Evolutionary conservation across 1,140 invertebrate species (phyloP), one percentile per base, ranked within the genome.

Genomic region (Zophobas atratus): DNA sequence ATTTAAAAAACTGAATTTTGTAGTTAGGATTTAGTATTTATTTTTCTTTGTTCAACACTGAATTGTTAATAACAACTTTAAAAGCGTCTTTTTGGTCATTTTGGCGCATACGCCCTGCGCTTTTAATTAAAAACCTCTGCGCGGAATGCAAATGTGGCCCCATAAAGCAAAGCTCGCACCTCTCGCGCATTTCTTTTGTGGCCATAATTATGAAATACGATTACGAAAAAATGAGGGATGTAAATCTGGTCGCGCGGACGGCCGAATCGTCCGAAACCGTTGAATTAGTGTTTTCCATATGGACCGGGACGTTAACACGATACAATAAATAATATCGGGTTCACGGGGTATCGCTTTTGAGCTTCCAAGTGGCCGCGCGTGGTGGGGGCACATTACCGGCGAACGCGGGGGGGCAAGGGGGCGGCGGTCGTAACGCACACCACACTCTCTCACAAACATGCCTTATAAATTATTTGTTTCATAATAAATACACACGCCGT

Each of bases 221-320:
- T 74, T 51, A 55, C n/a, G 75, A 55, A 77, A 77, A 77, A 73
- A 79, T 76, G 53, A 76, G 73, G 63, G 70, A 79, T 79, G 78
- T 67, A 77, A 78, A 78, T 72, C 60, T 41, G 38, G 38, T 32
- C n/a, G 38, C 33, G 60, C 60, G 20, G 60, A 67, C 60, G 60
- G 60, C 36, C 60, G 60, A 67, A 36, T 43, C 60, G 60, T 20
- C 75, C 72, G 80, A 77, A 77, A 76, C 63, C 72, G 63, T 77
- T 74, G 80, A 81, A 79, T 79, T 79, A 81, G 76, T 81, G 80
- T 81, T 81, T 80, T 78, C 79, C 78, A 76, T 80, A 81, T 80
- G 76, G 78, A 73, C 76, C 74, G 56, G 76, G 78, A 81, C 80
- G 60, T 81, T 80, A 81, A 81, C 78, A 80, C 78, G 80, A 78